Conservation (phyloP, 2,888 invertebrate species). For the Deroplatys truncata region DNA sequence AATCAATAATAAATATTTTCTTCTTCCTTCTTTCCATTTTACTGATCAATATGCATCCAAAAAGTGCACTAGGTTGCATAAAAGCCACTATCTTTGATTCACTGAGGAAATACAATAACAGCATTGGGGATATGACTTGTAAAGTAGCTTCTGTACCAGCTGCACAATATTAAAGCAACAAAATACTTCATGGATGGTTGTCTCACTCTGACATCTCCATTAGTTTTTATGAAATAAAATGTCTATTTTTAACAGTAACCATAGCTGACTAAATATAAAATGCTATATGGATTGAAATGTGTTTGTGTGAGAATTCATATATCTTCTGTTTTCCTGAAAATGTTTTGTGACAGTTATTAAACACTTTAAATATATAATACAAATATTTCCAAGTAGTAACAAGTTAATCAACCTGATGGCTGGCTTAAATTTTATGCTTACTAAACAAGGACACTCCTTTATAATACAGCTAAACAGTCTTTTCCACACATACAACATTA, state of each 20-base stretch:
- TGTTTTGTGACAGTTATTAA: not conserved
- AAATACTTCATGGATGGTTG: not conserved
- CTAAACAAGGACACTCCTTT: not conserved
- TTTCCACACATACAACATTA: not conserved
- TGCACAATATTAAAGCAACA: not conserved
- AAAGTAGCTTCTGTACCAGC: not conserved
- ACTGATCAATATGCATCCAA: not conserved
- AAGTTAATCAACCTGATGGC: not conserved
- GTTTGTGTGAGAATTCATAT: not conserved
- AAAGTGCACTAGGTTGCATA: not conserved
- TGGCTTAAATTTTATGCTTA: not conserved
- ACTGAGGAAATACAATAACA: not conserved
- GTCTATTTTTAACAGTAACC: not conserved
- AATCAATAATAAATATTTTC: not conserved
- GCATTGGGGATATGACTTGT: not conserved
- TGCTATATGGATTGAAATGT: not conserved
- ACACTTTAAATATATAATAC: not conserved
- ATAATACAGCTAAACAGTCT: not conserved
- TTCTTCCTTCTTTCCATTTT: not conserved
- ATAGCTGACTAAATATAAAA: not conserved
- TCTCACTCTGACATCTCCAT: not conserved
- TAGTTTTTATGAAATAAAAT: not conserved
- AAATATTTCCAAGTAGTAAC: not conserved
- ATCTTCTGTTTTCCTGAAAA: not conserved
- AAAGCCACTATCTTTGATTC: not conserved